Conservation (phyloP, 2,113 vertebrate species). For the Nerophis lumbriciformis region DNA sequence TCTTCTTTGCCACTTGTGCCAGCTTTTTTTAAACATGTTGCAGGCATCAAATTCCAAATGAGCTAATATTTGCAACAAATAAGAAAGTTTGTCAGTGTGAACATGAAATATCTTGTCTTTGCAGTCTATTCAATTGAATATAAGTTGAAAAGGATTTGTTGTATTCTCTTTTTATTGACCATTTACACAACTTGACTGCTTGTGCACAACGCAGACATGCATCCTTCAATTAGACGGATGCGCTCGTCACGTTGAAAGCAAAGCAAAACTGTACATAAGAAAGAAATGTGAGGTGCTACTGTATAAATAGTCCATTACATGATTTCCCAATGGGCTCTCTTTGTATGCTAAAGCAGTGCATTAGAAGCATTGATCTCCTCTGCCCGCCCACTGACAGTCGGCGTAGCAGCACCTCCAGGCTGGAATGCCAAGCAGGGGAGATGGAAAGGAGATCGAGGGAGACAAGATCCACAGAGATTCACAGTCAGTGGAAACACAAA, state of each 20-base stretch:
- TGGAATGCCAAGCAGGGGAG: conserved; percentile 31
- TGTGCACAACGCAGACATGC: conserved; percentile 32
- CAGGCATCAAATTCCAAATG: too few species aligned
- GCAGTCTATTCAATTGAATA: too few species aligned
- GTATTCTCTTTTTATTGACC: too few species aligned
- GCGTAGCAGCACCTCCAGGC: conserved; percentile 47
- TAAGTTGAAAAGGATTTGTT: too few species aligned
- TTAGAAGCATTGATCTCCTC: conserved; percentile 55
- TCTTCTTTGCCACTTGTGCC: too few species aligned
- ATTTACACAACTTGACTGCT: too few species aligned
- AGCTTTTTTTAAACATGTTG: too few species aligned
- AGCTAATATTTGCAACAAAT: too few species aligned
- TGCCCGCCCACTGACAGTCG: conserved; percentile 48
- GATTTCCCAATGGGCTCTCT: conserved; percentile 56
- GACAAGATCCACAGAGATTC: not conserved
- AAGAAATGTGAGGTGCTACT: conserved; percentile 16
- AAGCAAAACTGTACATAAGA: conserved; percentile 15
- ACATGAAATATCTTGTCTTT: too few species aligned
- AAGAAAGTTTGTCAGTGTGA: too few species aligned
- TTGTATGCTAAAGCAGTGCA: conserved; percentile 56
- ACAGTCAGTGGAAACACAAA: not conserved
- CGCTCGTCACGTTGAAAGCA: not conserved
- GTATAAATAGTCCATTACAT: conserved; percentile 50
- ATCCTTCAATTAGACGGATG: conserved; percentile 17
- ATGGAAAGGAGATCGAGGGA: conserved; percentile 7